phyloP scores from a whole-genome alignment of 2,888 invertebrate genomes.

The Acleris literana region DNA sequence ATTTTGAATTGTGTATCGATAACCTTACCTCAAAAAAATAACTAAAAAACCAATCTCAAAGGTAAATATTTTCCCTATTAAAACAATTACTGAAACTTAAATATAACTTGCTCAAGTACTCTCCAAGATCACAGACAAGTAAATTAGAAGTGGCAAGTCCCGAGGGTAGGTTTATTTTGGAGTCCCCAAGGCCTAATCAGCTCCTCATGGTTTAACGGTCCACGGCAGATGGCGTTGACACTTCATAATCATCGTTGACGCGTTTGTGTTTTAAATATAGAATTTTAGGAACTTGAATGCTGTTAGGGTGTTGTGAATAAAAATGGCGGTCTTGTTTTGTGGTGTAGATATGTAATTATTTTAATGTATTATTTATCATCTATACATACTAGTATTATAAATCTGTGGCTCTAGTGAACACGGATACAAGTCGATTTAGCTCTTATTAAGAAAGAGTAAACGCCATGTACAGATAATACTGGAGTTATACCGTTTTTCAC shows the following conservation, averaged over 20 bases:
- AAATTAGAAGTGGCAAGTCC: slow-evolving; percentile 15
- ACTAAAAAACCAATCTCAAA: too few species aligned
- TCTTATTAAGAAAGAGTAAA: too few species aligned
- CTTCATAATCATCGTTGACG: slow-evolving; percentile 17
- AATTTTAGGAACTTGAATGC: background rate
- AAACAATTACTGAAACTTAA: background rate
- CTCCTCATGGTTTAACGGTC: slow-evolving; percentile 12
- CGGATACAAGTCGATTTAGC: too few species aligned
- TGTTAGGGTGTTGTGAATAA: background rate
- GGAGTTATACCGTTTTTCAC: too few species aligned
- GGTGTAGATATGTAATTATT: too few species aligned
- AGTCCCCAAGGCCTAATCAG: slow-evolving; percentile 8
- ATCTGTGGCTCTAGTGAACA: too few species aligned
- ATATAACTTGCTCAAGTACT: slow-evolving; percentile 1
- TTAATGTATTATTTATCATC: too few species aligned
- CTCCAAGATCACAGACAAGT: slow-evolving; percentile 6
- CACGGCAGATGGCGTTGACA: slow-evolving; percentile 13
- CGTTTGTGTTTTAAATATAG: slow-evolving; percentile 13
- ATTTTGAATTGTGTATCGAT: too few species aligned
- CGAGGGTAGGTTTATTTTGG: slow-evolving; percentile 13
- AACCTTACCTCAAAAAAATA: too few species aligned
- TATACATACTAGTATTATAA: too few species aligned
- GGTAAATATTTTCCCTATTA: too few species aligned
- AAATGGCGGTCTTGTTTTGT: background rate
- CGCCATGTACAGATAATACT: too few species aligned